A percentile compares a stretch with the other conserved stretches of the same genome.
phyloP scores from a whole-genome alignment of 2,113 vertebrate genomes.

The Daboia siamensis region DNA sequence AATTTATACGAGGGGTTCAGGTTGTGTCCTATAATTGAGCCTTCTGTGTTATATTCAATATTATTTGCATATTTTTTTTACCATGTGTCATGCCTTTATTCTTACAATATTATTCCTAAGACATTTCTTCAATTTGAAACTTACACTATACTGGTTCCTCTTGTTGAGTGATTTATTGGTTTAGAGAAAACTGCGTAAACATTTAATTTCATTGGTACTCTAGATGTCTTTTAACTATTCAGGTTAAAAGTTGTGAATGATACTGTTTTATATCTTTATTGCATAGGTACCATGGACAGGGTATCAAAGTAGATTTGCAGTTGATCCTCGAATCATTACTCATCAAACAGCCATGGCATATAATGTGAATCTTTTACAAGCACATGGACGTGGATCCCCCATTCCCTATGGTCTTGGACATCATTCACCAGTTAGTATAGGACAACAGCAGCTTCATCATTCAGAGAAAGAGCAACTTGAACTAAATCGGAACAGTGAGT shows the following conservation, averaged over 20 bases:
- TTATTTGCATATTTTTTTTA: neutral
- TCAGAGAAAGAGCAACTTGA: conserved; percentile 90
- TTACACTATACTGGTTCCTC: neutral
- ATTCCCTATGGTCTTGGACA: conserved; percentile 89
- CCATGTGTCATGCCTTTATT: neutral
- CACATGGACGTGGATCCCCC: conserved; percentile 89
- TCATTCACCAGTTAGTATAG: conserved; percentile 85
- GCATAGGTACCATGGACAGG: conserved; percentile 91
- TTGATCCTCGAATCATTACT: conserved; percentile 94
- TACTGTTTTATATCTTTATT: neutral
- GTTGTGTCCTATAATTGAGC: too few species aligned
- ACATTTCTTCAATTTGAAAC: neutral
- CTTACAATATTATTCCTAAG: neutral
- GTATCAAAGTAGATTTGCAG: conserved; percentile 95
- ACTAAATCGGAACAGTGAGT: conserved; percentile 83
- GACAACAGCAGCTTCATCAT: conserved; percentile 77
- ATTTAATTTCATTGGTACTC: neutral
- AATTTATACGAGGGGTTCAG: neutral
- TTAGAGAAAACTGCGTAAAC: neutral
- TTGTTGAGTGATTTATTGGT: neutral
- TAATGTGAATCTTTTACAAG: conserved; percentile 92
- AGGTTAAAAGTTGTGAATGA: neutral
- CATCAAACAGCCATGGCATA: conserved; percentile 97
- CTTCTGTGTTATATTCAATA: neutral
- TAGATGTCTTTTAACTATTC: neutral